Evolutionary conservation across 2,888 invertebrate species (phyloP), one percentile per base, ranked within the genome.

Genomic region (Ischnus inquisitorius): DNA sequence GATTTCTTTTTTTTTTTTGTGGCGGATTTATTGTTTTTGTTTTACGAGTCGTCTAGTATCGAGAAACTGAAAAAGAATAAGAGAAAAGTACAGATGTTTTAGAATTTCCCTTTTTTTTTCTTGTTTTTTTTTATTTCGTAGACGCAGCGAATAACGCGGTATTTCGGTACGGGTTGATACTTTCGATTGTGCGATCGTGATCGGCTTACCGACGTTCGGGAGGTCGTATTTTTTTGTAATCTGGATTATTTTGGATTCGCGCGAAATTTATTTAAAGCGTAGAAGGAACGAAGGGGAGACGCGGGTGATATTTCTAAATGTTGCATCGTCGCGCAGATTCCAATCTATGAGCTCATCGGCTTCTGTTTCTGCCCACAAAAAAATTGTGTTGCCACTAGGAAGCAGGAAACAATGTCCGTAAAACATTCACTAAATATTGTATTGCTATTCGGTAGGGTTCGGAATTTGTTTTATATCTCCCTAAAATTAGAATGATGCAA

Each of bases 41-140:
- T 90, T 91, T 91, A 92, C 86, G 89, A 89, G 86, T 92, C 92
- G 86, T 92, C 91, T 91, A 92, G 88, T 89, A 91, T 90, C 90
- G 92, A 90, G 88, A 92, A 90, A 92, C 91, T 92, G 92, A 90
- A 92, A 92, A 88, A 86, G 91, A 90, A 83, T 84, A 86, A 88
- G 86, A 88, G 48, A 87, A 90, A 86, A 88, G 69, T 79, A 79
- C 51, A 71, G 43, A 74, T 16, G n/a, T 80, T 80, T 80, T 68
- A 74, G 72, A 74, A 48, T 62, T 60, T 54, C 19, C 6, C 54
- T 57, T 65, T 41, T 41, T 22, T 65, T 65, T 46, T 12, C 5
- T 48, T 67, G 46, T 67, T 54, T 64, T 65, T 46, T 28, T 28
- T 34, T 48, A 25, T 43, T 60, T 34, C 39, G 39, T 64, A 41